Percentiles rank a stretch among this genome's conserved stretches.
Evolutionary conservation across 1,140 invertebrate genomes (phyloP).

Genomic region (Aphelinus atriplicis): DNA sequence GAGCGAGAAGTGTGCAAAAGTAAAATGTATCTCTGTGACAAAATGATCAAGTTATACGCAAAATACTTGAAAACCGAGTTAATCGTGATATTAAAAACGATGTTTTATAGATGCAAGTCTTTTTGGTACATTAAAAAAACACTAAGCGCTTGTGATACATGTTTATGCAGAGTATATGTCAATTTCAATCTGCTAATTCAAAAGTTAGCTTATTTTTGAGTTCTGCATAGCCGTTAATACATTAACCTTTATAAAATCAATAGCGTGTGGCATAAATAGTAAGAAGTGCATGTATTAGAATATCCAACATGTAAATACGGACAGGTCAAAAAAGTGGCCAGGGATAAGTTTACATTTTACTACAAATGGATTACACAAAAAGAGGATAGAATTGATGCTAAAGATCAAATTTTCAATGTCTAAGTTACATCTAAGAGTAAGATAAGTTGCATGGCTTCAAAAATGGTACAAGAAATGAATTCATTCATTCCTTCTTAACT

Average conservation of each 20-base stretch:
- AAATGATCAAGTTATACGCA: constrained; percentile 43
- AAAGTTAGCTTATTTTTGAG: constrained; percentile 23
- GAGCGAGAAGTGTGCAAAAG: constrained; percentile 42
- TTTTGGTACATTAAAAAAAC: constrained; percentile 30
- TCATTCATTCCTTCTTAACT: constrained; percentile 28
- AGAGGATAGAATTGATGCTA: constrained; percentile 14
- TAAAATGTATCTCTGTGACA: constrained; percentile 43
- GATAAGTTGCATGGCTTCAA: constrained; percentile 2
- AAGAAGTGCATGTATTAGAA: constrained; percentile 37
- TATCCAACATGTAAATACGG: constrained; percentile 36
- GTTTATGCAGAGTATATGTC: constrained; percentile 33
- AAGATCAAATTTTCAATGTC: constrained; percentile 33
- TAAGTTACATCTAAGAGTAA: constrained; percentile 31
- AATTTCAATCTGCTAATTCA: constrained; percentile 16
- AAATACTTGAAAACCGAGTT: constrained; percentile 18
- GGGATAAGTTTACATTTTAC: constrained; percentile 25
- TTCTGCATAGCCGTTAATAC: constrained; percentile 28
- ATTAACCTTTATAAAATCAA: constrained; percentile 35
- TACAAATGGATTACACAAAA: constrained; percentile 31
- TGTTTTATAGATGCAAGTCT: constrained; percentile 28
- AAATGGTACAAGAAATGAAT: constrained; percentile 34
- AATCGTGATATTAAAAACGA: constrained; percentile 23
- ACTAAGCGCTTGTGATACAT: constrained; percentile 30
- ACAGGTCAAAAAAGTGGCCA: constrained; percentile 8
- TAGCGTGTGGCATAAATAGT: constrained; percentile 31